A percentile compares a stretch with the other conserved stretches of the same genome.
Conservation (phyloP, 1,140 invertebrate genomes). For the Lutraria rhynchaena region DNA sequence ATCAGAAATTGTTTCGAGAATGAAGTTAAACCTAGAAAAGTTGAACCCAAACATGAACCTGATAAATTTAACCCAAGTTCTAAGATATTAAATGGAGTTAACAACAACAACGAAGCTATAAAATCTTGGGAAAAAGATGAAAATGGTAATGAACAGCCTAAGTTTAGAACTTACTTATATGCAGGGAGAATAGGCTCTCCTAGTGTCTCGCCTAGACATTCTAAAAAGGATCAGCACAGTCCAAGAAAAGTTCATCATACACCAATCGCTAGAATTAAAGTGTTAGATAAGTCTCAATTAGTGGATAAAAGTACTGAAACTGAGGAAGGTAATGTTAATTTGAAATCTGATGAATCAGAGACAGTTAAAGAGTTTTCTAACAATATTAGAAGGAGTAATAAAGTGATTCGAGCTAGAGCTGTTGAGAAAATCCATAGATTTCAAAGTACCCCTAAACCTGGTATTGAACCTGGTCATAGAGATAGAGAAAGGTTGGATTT, state of each 20-base stretch:
- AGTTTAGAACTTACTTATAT: constrained; percentile 49
- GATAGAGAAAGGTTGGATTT: neutral
- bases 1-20: neutral
- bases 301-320: constrained; percentile 39
- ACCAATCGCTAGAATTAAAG: constrained; percentile 43
- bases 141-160: constrained; percentile 10
- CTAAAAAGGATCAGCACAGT: constrained; percentile 23
- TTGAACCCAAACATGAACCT: too few species aligned
- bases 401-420: neutral
- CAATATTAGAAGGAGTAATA: neutral
- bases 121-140: constrained; percentile 25
- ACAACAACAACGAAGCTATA: neutral
- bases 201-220: constrained; percentile 3
- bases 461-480: too few species aligned
- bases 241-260: constrained; percentile 34
- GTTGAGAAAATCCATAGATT: constrained; percentile 18
- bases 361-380: neutral
- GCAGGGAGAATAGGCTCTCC: constrained; percentile 50
- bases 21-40: neutral
- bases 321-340: constrained; percentile 17
- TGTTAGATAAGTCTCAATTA: constrained; percentile 37
- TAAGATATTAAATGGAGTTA: neutral
- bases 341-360: neutral
- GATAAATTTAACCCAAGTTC: too few species aligned
- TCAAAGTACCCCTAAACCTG: constrained; percentile 12